Conservation (phyloP, 2,797 vertebrate genomes). For the Cirrhinus mrigala region DNA sequence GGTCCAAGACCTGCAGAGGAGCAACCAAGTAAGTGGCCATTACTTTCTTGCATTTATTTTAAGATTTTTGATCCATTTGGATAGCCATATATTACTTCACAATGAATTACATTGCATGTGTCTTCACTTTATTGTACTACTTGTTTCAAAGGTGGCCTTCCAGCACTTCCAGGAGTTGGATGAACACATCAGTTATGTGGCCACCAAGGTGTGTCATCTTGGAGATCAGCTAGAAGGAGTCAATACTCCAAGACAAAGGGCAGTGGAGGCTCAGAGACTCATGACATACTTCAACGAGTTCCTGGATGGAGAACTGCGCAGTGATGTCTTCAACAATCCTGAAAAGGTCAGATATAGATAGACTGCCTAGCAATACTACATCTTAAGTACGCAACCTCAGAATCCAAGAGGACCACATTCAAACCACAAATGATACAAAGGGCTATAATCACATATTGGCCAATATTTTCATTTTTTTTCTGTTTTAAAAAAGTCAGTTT, state of each 20-base stretch:
- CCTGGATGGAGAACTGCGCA: slow-evolving; percentile 97
- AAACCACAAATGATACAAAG: background rate
- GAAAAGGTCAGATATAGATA: slow-evolving; percentile 85
- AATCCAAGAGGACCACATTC: background rate
- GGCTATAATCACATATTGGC: background rate
- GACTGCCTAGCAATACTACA: background rate
- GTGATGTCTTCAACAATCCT: slow-evolving; percentile 98
- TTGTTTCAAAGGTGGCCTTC: slow-evolving; percentile 88
- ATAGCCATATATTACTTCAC: background rate
- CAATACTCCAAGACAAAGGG: slow-evolving; percentile 97
- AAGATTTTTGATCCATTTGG: background rate
- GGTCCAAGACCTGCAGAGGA: slow-evolving; percentile 97
- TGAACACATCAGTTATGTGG: slow-evolving; percentile 99
- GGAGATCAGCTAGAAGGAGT: slow-evolving; percentile 98
- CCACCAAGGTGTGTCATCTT: slow-evolving; percentile 99
- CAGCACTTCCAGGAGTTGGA: slow-evolving; percentile 99
- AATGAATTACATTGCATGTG: background rate
- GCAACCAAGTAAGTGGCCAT: slow-evolving; percentile 90
- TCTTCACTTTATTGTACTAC: background rate
- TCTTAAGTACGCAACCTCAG: background rate
- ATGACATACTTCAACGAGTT: slow-evolving; percentile 99
- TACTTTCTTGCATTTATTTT: background rate
- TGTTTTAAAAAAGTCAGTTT: background rate
- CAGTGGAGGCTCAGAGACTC: slow-evolving; percentile 97
- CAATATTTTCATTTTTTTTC: background rate